Conservation (phyloP, 2,113 vertebrate species). For the Tupaia chinensis region DNA sequence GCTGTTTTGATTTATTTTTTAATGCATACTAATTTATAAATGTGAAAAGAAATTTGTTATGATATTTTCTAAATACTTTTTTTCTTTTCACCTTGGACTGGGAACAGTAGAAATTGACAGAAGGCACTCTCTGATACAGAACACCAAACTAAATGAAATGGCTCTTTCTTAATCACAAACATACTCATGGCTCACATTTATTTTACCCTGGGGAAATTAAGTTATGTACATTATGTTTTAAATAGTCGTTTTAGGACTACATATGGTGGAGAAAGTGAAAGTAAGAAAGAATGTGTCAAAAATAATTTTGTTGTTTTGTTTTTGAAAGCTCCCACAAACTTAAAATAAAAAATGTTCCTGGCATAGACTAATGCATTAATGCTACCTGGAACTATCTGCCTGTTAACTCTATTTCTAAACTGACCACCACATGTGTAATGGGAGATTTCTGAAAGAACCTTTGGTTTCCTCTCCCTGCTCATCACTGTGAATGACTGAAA, state of each 20-base stretch:
- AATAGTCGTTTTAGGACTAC: not conserved
- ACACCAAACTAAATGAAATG: not conserved
- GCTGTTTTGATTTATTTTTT: slow-evolving; percentile 3
- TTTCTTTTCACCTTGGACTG: not conserved
- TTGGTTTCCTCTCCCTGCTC: slow-evolving; percentile 36
- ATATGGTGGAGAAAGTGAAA: not conserved
- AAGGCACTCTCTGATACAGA: not conserved
- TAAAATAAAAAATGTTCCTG: not conserved
- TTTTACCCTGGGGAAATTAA: slow-evolving; percentile 21
- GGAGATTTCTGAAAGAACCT: slow-evolving; percentile 39
- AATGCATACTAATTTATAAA: not conserved
- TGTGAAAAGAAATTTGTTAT: not conserved
- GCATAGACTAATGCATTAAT: not conserved
- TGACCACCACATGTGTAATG: not conserved
- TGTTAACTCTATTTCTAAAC: slow-evolving; percentile 35
- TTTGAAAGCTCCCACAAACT: slow-evolving; percentile 26
- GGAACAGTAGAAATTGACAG: not conserved
- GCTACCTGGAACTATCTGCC: not conserved
- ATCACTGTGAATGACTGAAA: slow-evolving; percentile 19
- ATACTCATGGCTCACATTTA: not conserved
- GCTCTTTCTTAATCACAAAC: slow-evolving; percentile 9
- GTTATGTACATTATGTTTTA: not conserved
- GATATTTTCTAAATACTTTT: slow-evolving; percentile 7
- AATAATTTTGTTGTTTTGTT: slow-evolving; percentile 32
- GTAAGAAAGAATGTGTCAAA: not conserved